Base-by-base conservation (phyloP, 1,140 invertebrate genomes). In the Drosophila orosa region DNA sequence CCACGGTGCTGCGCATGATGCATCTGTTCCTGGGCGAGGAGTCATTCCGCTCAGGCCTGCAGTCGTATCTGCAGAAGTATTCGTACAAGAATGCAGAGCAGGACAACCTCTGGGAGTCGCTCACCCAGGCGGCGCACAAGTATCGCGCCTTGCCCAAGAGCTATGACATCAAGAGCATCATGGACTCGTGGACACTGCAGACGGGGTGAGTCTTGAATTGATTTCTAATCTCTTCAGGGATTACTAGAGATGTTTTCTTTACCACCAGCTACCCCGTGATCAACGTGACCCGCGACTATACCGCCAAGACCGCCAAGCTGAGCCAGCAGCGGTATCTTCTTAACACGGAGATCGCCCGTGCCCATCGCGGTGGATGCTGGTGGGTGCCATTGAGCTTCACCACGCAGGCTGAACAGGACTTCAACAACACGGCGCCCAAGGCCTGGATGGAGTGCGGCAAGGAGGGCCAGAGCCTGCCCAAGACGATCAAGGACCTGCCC, bases 1-100 rank as follows among this genome's bases (percentile, higher is more conserved):
- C 95, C 15, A 94, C 93, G 8, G 93, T 98, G 13, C 95, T 98
- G 47, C 93, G 97, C 10, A 98, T 98, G 97, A 97, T 98, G 95
- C 94, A 95, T 62, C 93, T 95, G 87, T 97, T 98, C 92, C 92
- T 98, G 5, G 96, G 96, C 1, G 94, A 97, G 42, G 93, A 95
- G 5, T 95, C 95, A 4, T 97, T 95, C 91, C 93, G 94, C 19
- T 90, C 93, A 12, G 97, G 96, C 31, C 92, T 98, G 35, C 80
- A 91, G 63, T 94, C 94, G 52, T 96, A 96, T 91, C 90, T 96
- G 19, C 92, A 93, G 27, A 93, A 94, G 74, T 93, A 95, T 71
- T 93, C 94, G 27, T 96, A 95, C 76, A 80, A 91, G 3, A 95
- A 95, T 90, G 97, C 97, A 1, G 95, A 95, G 60, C 96, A 98